Conservation (phyloP, 2,113 vertebrate genomes). For the Sphaerodactylus townsendi region DNA sequence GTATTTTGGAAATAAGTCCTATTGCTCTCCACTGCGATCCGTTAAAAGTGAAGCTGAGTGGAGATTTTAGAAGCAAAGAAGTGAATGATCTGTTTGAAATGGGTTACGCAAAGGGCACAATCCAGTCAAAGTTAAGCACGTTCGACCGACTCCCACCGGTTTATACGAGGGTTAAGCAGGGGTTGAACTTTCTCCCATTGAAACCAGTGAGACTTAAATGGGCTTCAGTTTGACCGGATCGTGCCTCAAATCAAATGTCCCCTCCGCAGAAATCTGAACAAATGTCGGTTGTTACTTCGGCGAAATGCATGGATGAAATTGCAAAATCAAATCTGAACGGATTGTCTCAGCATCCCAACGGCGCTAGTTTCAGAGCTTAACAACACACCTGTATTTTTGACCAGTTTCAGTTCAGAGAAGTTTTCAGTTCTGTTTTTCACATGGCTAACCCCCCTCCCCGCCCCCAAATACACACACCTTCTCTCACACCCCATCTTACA, state of each 20-base stretch:
- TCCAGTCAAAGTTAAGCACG: background rate
- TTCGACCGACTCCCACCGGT: background rate
- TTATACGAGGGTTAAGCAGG: background rate
- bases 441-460: background rate
- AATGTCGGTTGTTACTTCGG: background rate
- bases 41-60: background rate
- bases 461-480: too few relatives aligned
- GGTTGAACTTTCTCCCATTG: background rate
- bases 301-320: background rate
- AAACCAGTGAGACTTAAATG: background rate
- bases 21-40: background rate
- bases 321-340: background rate
- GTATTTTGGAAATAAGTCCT: background rate
- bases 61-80: background rate
- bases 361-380: too few relatives aligned
- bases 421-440: background rate
- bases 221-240: background rate
- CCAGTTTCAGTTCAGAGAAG: background rate
- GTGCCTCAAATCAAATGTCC: too few relatives aligned
- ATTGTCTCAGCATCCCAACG: background rate
- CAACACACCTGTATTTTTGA: background rate
- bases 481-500: too few relatives aligned
- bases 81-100: background rate
- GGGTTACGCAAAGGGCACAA: background rate
- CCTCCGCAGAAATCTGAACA: background rate